Evolutionary conservation across 2,797 vertebrate species (phyloP), one percentile per base, ranked within the genome.

Genomic region (Xenops minutus): DNA sequence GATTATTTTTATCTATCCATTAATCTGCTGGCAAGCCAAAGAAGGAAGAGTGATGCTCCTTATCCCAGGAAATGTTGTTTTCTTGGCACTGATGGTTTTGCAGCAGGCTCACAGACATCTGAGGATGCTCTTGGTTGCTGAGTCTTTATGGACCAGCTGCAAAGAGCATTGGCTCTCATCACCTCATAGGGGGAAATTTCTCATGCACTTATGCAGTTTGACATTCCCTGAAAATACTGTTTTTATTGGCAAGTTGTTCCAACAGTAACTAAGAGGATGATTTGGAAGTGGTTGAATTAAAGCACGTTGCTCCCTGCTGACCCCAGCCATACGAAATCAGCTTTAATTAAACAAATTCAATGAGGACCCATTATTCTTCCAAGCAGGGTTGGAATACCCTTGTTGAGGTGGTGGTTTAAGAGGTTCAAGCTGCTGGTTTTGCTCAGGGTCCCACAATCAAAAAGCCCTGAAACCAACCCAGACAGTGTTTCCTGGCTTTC

Each of bases 251-350:
- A 67, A 8, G 24, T 63, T 27, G 48, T 63, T 88, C 52, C 66
- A 75, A 51, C 80, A 86, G 49, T n/a, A 67, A 39, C 34, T 61
- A 41, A 29, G 5, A 10, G 39, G 22, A 29, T 44, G 41, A 51
- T 67, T n/a, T 76, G 43, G 30, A 79, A 66, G 63, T 9, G 39
- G 14, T 22, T 73, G 75, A 85, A 69, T 54, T 82, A 10, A 29
- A 69, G 17, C 17, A 27, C 0, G 0, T 22, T 73, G 32, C 52
- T 75, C 39, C 32, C 34, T 5, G 1, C 36, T 81, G 51, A 32
- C 9, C 5, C 8, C 34, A 41, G 14, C 37, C 24, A 68, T 74
- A 34, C 30, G 36, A 80, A 86, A 64, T 32, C 29, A 46, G 7
- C 10, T 83, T 63, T 51, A 59, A 34, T 74, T 66, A 34, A 89